A percentile compares a stretch with the other conserved stretches of the same genome.
phyloP scores from a whole-genome alignment of 1,140 invertebrate genomes.

The Drosophila erecta region DNA sequence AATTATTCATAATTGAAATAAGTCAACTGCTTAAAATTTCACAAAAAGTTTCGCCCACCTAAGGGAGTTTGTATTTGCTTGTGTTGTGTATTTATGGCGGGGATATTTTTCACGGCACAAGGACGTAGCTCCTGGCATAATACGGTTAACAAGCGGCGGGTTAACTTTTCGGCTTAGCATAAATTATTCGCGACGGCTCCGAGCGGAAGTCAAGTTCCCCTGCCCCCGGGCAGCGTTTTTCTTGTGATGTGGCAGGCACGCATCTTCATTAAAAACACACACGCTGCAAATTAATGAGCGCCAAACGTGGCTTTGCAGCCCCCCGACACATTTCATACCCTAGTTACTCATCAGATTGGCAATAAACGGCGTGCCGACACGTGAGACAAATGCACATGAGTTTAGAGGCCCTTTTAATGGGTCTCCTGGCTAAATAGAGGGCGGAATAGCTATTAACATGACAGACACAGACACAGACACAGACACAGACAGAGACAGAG shows the following conservation, averaged over 20 bases:
- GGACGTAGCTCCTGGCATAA: conserved; percentile 43
- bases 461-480: conserved; percentile 26
- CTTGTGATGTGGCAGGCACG: conserved; percentile 43
- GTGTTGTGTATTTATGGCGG: conserved; percentile 8
- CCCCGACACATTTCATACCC: not conserved
- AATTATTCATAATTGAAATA: conserved; percentile 70
- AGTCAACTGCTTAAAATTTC: conserved; percentile 52
- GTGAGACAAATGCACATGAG: conserved; percentile 79
- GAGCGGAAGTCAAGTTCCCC: conserved; percentile 13
- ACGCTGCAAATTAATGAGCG: conserved; percentile 75
- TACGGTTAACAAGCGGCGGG: conserved; percentile 58
- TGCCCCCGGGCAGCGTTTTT: not conserved
- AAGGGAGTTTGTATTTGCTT: conserved; percentile 21
- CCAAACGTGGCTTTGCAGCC: conserved; percentile 54
- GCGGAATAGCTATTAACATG: conserved; percentile 55
- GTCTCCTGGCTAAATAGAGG: conserved; percentile 14
- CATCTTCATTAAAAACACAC: conserved; percentile 79
- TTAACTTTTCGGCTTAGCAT: conserved; percentile 77
- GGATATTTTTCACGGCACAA: conserved; percentile 32
- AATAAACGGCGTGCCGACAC: conserved; percentile 69
- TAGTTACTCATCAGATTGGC: conserved; percentile 49
- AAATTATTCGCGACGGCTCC: conserved; percentile 59
- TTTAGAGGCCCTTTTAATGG: conserved; percentile 64
- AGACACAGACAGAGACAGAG: conserved; percentile 1
- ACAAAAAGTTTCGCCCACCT: conserved; percentile 32